Evolutionary conservation across 1,140 invertebrate genomes (phyloP).

Genomic region (Chlorops oryzae): DNA sequence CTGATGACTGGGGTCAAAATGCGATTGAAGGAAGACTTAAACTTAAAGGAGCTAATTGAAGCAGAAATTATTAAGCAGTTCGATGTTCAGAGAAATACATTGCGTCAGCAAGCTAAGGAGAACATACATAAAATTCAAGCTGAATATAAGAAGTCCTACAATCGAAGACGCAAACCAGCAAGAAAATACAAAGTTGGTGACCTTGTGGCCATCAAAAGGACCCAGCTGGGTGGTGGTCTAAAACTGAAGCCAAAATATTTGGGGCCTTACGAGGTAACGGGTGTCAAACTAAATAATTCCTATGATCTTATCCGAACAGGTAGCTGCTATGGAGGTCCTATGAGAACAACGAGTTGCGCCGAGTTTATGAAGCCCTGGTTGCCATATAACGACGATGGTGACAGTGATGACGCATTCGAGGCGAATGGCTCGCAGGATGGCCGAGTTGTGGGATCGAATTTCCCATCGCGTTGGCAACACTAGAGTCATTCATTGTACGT

Average conservation of each 20-base stretch:
- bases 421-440: too few relatives aligned
- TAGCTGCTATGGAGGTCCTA: too few relatives aligned
- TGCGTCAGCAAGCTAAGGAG: slow-evolving; percentile 6
- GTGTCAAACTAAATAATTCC: slow-evolving; percentile 19
- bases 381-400: too few relatives aligned
- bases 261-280: slow-evolving; percentile 30
- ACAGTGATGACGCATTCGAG: too few relatives aligned
- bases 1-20: slow-evolving; percentile 9
- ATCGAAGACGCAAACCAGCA: slow-evolving; percentile 26
- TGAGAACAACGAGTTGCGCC: too few relatives aligned
- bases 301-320: too few relatives aligned
- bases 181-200: slow-evolving; percentile 32
- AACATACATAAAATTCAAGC: slow-evolving; percentile 5
- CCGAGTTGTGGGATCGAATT: too few relatives aligned
- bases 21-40: background rate
- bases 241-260: slow-evolving; percentile 36
- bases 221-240: slow-evolving; percentile 32
- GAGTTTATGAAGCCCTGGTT: too few relatives aligned
- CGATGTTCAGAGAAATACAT: too few relatives aligned
- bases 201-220: slow-evolving; percentile 41
- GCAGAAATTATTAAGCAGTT: too few relatives aligned
- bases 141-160: slow-evolving; percentile 16
- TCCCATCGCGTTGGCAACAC: too few relatives aligned
- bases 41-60: slow-evolving; percentile 3
- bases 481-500: too few relatives aligned